Conservation (phyloP, 2,113 vertebrate genomes). For the Cryptomyrus ogoouensis region DNA sequence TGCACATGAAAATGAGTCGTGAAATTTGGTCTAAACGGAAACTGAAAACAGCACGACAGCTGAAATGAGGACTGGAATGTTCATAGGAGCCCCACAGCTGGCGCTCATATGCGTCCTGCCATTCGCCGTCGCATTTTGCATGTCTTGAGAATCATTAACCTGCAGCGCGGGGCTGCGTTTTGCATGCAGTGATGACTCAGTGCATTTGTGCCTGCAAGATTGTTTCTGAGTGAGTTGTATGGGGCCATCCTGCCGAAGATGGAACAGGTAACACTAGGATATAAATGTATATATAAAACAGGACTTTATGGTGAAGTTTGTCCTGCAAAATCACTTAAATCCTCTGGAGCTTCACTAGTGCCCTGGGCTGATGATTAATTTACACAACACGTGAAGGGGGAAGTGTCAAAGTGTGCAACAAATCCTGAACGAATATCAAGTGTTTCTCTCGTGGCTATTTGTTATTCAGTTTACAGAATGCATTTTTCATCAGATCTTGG, state of each 20-base stretch:
- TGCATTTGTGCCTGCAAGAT: background rate
- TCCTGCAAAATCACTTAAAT: background rate
- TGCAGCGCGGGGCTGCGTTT: conserved; percentile 38
- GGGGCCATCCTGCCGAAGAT: background rate
- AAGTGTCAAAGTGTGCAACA: background rate
- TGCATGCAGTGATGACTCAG: conserved; percentile 39
- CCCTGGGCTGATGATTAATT: background rate
- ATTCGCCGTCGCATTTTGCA: background rate
- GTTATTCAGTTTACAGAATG: background rate
- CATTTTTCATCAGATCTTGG: background rate
- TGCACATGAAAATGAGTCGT: background rate
- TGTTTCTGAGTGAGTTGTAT: background rate
- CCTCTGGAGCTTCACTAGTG: background rate
- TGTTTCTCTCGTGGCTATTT: background rate
- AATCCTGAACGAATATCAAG: background rate
- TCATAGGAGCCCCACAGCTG: background rate
- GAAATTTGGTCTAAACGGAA: background rate
- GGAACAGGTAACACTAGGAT: background rate
- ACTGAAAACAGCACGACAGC: background rate
- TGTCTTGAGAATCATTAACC: conserved; percentile 44
- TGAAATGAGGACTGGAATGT: background rate
- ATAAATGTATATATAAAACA: background rate
- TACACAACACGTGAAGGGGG: background rate
- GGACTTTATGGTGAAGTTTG: background rate
- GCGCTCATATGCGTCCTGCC: background rate